These are phyloP conservation scores for Siderastrea radians DNA, from an alignment of 92 coral and sea anemone species.

Conservation along the genomic window DNA sequence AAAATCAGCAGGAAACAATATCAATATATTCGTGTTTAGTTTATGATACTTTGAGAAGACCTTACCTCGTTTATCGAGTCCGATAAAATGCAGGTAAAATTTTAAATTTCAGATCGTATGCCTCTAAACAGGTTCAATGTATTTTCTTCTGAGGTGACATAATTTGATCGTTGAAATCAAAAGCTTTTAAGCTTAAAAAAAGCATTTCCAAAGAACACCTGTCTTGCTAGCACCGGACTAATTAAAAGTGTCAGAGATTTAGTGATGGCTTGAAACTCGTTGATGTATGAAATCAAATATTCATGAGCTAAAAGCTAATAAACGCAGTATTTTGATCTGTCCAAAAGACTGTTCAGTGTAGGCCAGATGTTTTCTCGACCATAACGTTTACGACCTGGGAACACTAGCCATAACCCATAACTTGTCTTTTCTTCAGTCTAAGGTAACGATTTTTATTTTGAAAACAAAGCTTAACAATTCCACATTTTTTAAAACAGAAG, in stretches of 20 bases:
- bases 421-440: neutral
- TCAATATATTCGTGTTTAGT: neutral
- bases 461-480: neutral
- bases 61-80: conserved; percentile 17
- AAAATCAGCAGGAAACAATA: neutral
- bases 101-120: neutral
- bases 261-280: neutral
- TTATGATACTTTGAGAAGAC: neutral
- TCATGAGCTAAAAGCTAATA: conserved; percentile 14
- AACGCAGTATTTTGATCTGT: neutral
- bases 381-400: neutral
- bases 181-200: neutral
- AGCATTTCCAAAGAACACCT: conserved; percentile 1
- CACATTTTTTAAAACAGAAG: no score
- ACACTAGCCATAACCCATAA: neutral
- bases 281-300: conserved; percentile 22
- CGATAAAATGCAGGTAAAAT: neutral
- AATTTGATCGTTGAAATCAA: neutral
- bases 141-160: neutral
- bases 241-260: conserved; percentile 15
- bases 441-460: neutral
- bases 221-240: neutral
- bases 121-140: neutral
- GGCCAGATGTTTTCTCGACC: conserved; percentile 4
- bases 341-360: neutral